These are phyloP conservation scores for Lophotis ruficrista DNA, from an alignment of 2,113 vertebrate species.

Conservation along the genomic window DNA sequence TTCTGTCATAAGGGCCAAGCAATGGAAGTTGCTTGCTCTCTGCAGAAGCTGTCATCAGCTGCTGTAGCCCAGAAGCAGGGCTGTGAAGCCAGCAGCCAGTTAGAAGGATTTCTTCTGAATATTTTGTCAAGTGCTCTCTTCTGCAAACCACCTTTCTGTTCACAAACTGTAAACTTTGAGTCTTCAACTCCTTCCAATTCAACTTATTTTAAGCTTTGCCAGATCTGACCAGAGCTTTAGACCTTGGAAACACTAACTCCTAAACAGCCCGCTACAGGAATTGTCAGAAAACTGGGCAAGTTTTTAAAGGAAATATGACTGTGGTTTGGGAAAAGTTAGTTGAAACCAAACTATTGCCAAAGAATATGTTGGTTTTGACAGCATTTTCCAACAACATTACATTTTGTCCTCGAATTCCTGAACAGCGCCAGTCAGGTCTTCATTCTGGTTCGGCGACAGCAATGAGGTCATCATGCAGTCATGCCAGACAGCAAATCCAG, in stretches of 20 bases:
- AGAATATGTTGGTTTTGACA: neutral
- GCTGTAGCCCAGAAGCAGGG: neutral
- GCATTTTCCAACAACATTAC: neutral
- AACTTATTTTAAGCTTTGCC: neutral
- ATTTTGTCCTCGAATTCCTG: conserved; percentile 1
- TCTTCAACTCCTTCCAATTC: neutral
- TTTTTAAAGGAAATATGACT: neutral
- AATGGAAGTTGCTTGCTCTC: neutral
- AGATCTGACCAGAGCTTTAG: neutral
- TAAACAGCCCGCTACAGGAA: neutral
- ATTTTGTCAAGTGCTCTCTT: neutral
- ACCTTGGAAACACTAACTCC: neutral
- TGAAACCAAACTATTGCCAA: conserved; percentile 3
- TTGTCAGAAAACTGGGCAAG: neutral
- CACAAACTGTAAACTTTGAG: neutral
- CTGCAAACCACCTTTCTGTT: neutral
- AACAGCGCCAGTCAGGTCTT: neutral
- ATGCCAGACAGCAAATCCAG: neutral
- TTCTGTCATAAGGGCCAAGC: neutral
- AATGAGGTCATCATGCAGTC: conserved; percentile 11
- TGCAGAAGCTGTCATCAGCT: neutral
- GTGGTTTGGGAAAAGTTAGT: neutral
- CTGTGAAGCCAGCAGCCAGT: neutral
- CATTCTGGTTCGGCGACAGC: neutral
- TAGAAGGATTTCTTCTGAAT: neutral